phyloP scores from a whole-genome alignment of 2,888 invertebrate genomes.

The Nasonia oneida region DNA sequence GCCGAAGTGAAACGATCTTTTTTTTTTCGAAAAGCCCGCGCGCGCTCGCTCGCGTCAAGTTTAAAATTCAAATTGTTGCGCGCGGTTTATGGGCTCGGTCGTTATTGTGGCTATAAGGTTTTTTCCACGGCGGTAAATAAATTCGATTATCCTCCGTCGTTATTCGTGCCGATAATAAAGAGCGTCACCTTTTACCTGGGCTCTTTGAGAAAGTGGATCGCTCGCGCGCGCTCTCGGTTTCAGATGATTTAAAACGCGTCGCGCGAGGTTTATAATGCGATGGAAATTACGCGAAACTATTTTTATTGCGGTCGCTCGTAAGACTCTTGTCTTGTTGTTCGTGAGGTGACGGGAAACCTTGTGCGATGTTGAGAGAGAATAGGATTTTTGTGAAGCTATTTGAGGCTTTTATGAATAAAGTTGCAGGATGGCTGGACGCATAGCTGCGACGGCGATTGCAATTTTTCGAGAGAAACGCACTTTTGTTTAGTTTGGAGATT shows the following conservation, averaged over 20 bases:
- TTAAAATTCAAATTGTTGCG: slow-evolving; percentile 27
- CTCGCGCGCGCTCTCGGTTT: slow-evolving; percentile 20
- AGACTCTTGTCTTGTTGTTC: slow-evolving; percentile 10
- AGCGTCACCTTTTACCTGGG: slow-evolving; percentile 12
- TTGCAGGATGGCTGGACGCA: neutral
- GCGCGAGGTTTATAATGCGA: neutral
- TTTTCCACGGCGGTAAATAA: slow-evolving; percentile 33
- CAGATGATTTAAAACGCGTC: slow-evolving; percentile 45
- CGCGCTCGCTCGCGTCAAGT: neutral
- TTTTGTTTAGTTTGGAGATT: neutral
- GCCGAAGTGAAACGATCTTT: neutral
- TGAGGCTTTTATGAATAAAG: slow-evolving; percentile 17
- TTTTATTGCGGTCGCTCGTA: slow-evolving; percentile 34
- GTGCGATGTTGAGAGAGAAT: neutral
- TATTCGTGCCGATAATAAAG: slow-evolving; percentile 41
- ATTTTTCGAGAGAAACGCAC: neutral
- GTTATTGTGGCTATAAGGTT: neutral
- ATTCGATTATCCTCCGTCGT: slow-evolving; percentile 33
- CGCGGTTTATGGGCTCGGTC: neutral
- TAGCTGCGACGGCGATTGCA: neutral
- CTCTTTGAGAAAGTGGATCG: slow-evolving; percentile 20
- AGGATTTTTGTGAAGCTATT: neutral
- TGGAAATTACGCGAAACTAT: slow-evolving; percentile 48
- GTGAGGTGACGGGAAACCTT: neutral
- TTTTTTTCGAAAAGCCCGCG: neutral